These are phyloP conservation scores for Coptodon rendalli DNA, from an alignment of 2,113 vertebrate genomes.

Conservation along the genomic window DNA sequence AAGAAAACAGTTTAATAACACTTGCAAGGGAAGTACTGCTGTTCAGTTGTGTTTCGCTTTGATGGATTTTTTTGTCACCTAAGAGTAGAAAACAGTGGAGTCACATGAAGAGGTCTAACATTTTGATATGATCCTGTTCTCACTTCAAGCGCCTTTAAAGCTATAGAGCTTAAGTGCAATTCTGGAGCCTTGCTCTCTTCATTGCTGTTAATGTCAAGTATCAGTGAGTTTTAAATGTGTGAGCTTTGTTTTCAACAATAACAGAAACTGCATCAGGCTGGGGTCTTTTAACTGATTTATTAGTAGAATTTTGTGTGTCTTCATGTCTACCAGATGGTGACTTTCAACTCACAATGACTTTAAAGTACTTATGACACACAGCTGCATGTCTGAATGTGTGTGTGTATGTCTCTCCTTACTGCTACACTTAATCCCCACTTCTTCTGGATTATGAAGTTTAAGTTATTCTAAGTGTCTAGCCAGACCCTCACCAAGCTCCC, in stretches of 20 bases:
- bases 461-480: not conserved
- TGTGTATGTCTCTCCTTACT: not conserved
- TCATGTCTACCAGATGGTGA: not conserved
- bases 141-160: not conserved
- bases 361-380: not conserved
- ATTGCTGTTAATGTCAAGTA: not conserved
- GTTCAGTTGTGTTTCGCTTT: not conserved
- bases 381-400: not conserved
- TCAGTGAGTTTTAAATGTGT: not conserved
- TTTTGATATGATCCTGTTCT: not conserved
- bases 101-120: not conserved
- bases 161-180: not conserved
- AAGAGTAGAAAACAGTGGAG: not conserved
- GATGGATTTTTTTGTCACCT: not conserved
- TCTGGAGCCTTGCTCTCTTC: not conserved
- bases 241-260: not conserved
- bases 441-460: constrained; percentile 12
- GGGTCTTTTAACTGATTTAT: not conserved
- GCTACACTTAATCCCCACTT: not conserved
- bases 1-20: not conserved
- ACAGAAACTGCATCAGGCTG: not conserved
- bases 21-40: not conserved
- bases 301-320: not conserved
- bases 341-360: not conserved
- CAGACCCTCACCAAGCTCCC: not conserved